These are phyloP conservation scores for Drosophila arawakana DNA, from an alignment of 1,140 invertebrate genomes.

Conservation along the genomic window DNA sequence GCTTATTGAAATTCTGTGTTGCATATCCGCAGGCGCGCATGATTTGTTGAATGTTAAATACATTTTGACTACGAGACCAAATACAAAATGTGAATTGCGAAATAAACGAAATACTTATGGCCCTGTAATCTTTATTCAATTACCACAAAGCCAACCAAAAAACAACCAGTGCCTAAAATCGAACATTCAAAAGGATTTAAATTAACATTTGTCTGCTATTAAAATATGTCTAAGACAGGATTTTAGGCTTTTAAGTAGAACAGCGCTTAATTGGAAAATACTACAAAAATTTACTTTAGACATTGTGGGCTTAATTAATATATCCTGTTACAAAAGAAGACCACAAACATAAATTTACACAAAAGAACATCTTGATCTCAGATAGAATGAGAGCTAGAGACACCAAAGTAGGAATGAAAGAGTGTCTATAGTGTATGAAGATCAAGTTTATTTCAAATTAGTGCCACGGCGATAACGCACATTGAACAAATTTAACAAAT, in stretches of 20 bases:
- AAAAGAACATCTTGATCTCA: no score
- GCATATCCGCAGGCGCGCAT: conserved; percentile 81
- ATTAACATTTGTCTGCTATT: conserved; percentile 32
- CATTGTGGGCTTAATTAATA: no score
- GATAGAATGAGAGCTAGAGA: no score
- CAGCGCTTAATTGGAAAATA: not conserved
- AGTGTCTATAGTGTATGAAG: no score
- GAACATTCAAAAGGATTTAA: conserved; percentile 55
- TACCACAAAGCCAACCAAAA: conserved; percentile 29
- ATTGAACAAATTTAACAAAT: no score
- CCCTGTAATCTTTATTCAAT: conserved; percentile 76
- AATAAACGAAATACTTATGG: conserved; percentile 64
- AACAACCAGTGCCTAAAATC: conserved; percentile 22
- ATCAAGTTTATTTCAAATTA: no score
- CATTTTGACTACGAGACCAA: conserved; percentile 39
- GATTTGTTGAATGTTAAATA: conserved; percentile 74
- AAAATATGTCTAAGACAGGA: not conserved
- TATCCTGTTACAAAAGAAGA: no score
- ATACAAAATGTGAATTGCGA: conserved; percentile 17
- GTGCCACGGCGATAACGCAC: no score
- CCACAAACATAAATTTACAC: no score
- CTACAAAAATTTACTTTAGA: not conserved
- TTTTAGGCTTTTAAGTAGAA: not conserved
- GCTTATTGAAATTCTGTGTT: conserved; percentile 81
- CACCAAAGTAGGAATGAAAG: no score